Percentiles rank a stretch among this genome's conserved stretches.
Conservation (phyloP, 2,113 vertebrate genomes). For the Origma solitaria region DNA sequence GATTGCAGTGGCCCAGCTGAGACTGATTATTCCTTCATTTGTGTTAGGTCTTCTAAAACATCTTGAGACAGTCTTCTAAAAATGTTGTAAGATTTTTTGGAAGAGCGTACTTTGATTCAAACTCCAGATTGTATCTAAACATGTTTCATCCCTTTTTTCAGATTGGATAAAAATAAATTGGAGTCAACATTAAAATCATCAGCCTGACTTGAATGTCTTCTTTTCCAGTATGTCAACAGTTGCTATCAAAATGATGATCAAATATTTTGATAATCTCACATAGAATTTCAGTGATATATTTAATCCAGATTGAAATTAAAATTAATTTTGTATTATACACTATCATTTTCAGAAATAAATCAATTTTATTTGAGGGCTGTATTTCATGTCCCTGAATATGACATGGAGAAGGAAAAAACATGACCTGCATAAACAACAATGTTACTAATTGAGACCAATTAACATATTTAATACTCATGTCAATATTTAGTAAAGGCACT, state of each 20-base stretch:
- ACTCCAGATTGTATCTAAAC: background rate
- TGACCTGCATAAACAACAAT: background rate
- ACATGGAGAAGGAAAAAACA: background rate
- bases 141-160: background rate
- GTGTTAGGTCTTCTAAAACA: background rate
- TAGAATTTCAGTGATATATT: background rate
- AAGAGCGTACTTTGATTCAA: background rate
- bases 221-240: background rate
- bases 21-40: background rate
- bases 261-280: background rate
- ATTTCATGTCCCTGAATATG: background rate
- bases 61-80: background rate
- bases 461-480: background rate
- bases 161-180: background rate
- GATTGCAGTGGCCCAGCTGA: background rate
- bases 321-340: background rate
- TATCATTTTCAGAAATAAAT: background rate
- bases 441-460: background rate
- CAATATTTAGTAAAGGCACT: background rate
- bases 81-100: background rate
- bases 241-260: background rate
- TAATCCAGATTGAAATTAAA: background rate
- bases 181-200: background rate
- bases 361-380: background rate
- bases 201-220: background rate